Percentiles rank a stretch among this genome's conserved stretches.
phyloP scores from a whole-genome alignment of 2,888 invertebrate species.

The Platypus cylindrus region DNA sequence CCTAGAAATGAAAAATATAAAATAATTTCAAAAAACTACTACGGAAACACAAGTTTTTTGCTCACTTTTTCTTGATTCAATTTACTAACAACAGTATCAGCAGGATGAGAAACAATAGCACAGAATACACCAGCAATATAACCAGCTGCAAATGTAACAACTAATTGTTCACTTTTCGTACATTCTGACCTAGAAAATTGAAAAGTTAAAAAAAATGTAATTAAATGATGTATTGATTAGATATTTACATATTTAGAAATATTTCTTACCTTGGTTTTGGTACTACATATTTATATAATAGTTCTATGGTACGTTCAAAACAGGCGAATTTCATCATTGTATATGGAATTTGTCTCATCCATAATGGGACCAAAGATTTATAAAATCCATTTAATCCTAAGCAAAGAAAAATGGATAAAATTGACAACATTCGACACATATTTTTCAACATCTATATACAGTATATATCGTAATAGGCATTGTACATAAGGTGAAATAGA shows the following conservation, averaged over 20 bases:
- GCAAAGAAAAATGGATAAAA: no score
- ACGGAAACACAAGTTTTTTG: neutral
- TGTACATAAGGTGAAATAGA: slow-evolving; percentile 11
- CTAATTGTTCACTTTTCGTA: slow-evolving; percentile 82
- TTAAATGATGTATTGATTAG: neutral
- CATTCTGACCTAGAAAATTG: slow-evolving; percentile 62
- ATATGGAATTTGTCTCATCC: slow-evolving; percentile 98
- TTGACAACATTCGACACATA: no score
- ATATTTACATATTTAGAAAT: neutral
- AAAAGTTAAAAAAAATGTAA: slow-evolving; percentile 1
- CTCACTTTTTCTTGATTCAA: slow-evolving; percentile 73
- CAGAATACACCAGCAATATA: slow-evolving; percentile 99
- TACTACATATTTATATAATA: slow-evolving; percentile 56
- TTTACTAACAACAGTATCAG: slow-evolving; percentile 95
- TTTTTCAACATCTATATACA: no score
- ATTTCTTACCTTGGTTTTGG: slow-evolving; percentile 38
- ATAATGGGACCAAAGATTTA: slow-evolving; percentile 82
- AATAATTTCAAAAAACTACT: neutral
- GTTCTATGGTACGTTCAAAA: slow-evolving; percentile 92
- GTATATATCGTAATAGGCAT: neutral
- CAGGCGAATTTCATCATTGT: slow-evolving; percentile 99
- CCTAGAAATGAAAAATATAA: slow-evolving; percentile 25
- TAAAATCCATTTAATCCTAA: slow-evolving; percentile 75
- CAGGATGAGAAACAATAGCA: slow-evolving; percentile 96
- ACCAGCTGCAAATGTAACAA: slow-evolving; percentile 88